Evolutionary conservation across 2,888 invertebrate genomes (phyloP).

Genomic region (Cryptocephalus primarius): DNA sequence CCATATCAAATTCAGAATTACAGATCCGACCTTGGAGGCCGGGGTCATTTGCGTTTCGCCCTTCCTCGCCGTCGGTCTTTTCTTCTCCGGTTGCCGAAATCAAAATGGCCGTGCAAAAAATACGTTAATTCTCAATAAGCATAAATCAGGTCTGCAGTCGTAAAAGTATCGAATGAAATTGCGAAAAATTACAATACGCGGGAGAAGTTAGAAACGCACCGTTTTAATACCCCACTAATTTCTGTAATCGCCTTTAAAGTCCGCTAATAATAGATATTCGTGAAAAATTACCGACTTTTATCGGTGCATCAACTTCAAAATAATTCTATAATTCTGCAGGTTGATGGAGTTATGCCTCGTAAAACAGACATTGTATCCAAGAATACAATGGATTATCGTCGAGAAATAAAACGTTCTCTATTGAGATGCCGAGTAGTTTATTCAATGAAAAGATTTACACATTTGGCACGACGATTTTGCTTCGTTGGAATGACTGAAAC

Average conservation of each 20-base stretch:
- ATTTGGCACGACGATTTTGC: no score
- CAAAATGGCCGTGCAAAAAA: no score
- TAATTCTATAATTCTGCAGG: constrained; percentile 28
- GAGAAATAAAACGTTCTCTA: no score
- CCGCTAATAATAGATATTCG: not conserved
- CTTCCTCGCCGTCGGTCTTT: no score
- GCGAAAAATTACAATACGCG: not conserved
- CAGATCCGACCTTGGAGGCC: no score
- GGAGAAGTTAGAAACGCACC: not conserved
- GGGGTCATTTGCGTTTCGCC: no score
- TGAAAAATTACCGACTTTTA: constrained; percentile 30
- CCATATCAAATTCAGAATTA: no score
- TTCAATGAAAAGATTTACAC: no score
- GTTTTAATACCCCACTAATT: not conserved
- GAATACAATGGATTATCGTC: no score
- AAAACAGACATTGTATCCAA: constrained; percentile 9
- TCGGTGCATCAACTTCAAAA: constrained; percentile 28
- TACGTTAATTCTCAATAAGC: not conserved
- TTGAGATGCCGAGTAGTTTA: no score
- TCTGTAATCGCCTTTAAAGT: not conserved
- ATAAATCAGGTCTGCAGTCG: not conserved
- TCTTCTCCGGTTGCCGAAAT: no score
- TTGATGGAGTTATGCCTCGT: constrained; percentile 35
- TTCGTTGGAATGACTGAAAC: no score
- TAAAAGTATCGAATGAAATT: not conserved